Evolutionary conservation across 2,888 invertebrate genomes (phyloP).

Genomic region (Kuschelorhynchus macadamiae): DNA sequence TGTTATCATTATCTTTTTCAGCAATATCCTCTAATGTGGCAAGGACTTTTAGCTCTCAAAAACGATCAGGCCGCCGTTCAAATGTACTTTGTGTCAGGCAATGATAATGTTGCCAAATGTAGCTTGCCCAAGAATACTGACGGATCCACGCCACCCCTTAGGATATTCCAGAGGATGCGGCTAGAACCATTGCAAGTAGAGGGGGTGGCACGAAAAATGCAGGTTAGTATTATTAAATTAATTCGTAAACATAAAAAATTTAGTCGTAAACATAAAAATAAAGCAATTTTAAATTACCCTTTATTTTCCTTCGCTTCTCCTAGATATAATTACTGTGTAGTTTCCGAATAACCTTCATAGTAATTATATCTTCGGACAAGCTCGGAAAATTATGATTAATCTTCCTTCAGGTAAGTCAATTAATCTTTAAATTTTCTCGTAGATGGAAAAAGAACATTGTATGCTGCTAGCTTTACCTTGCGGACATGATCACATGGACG

Average conservation of each 20-base stretch:
- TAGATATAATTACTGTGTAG: too few species aligned
- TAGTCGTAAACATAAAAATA: too few species aligned
- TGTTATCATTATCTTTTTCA: conserved; percentile 70
- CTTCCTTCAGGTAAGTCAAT: too few species aligned
- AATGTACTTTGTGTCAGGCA: conserved; percentile 98
- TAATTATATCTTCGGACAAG: too few species aligned
- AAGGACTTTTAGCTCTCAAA: conserved; percentile 93
- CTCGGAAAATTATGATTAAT: too few species aligned
- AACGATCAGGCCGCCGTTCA: conserved; percentile 98
- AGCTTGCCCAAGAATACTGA: conserved; percentile 90
- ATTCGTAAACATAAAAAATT: too few species aligned
- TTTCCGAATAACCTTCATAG: too few species aligned
- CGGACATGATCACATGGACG: conserved; percentile 94
- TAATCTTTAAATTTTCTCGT: too few species aligned
- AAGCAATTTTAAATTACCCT: too few species aligned
- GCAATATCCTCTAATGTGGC: conserved; percentile 98
- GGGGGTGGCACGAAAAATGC: conserved; percentile 96
- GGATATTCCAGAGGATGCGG: conserved; percentile 98
- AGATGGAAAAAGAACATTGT: conserved; percentile 97
- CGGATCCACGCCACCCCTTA: conserved; percentile 86
- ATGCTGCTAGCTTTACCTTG: conserved; percentile 96
- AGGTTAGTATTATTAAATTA: conserved; percentile 76
- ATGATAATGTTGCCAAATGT: conserved; percentile 88
- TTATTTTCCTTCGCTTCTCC: too few species aligned
- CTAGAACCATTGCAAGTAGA: conserved; percentile 96